phyloP scores from a whole-genome alignment of 2,113 vertebrate species.

The Gallinago media region DNA sequence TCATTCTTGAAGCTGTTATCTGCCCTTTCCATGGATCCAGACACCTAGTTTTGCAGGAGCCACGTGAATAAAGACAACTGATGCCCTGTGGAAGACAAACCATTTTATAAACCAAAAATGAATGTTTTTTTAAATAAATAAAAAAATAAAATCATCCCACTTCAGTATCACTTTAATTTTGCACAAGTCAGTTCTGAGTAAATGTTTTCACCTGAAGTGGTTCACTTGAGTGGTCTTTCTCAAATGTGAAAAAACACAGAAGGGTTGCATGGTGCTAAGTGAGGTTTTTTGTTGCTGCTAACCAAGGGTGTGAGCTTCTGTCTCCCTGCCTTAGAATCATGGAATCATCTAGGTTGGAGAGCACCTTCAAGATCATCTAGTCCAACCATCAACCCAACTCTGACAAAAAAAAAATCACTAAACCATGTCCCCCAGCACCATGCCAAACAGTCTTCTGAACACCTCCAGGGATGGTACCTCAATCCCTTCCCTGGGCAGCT shows the following conservation, averaged over 20 bases:
- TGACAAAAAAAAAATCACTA: too few species aligned
- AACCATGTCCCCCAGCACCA: too few species aligned
- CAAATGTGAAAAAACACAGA: neutral
- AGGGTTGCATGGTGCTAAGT: neutral
- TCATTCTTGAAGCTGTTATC: neutral
- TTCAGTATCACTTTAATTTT: neutral
- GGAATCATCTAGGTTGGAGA: too few species aligned
- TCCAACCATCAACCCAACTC: too few species aligned
- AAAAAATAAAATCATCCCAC: neutral
- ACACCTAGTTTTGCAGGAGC: neutral
- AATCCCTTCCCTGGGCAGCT: too few species aligned
- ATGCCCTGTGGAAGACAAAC: neutral
- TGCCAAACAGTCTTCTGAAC: too few species aligned
- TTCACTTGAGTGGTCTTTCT: neutral
- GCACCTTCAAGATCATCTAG: too few species aligned
- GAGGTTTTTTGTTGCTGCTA: neutral
- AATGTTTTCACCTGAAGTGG: neutral
- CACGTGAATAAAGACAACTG: neutral
- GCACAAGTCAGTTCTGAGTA: neutral
- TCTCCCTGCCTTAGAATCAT: too few species aligned
- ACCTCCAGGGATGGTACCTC: too few species aligned
- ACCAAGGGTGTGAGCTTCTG: neutral
- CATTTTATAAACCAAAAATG: neutral
- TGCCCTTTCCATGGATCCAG: neutral
- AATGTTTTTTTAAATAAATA: neutral